Percentiles rank a stretch among this genome's conserved stretches.
phyloP scores from a whole-genome alignment of 2,888 invertebrate species.

The Willowsia nigromaculata region DNA sequence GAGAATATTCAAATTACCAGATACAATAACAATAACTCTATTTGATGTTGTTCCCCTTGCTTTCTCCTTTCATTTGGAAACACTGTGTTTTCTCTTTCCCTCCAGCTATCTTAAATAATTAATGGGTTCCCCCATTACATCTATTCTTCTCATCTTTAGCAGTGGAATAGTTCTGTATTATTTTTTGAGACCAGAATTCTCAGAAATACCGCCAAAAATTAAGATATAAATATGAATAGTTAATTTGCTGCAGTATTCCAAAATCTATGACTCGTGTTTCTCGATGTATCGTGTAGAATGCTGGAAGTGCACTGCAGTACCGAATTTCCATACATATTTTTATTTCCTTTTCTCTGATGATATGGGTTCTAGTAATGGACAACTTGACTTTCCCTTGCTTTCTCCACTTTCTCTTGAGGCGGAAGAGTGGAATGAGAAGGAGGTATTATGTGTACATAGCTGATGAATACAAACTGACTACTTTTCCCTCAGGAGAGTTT shows the following conservation, averaged over 20 bases:
- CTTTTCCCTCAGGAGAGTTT: constrained; percentile 55
- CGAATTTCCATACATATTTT: too few species aligned
- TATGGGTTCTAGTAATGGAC: constrained; percentile 13
- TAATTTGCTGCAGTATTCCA: too few species aligned
- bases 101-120: constrained; percentile 39
- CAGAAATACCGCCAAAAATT: too few species aligned
- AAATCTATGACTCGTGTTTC: too few species aligned
- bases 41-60: not conserved
- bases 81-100: too few species aligned
- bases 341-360: not conserved
- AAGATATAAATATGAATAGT: too few species aligned
- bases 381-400: constrained; percentile 56
- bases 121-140: constrained; percentile 24
- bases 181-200: too few species aligned
- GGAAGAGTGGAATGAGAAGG: not conserved
- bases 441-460: not conserved
- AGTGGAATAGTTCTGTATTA: too few species aligned
- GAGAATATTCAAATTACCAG: too few species aligned
- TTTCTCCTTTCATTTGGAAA: too few species aligned
- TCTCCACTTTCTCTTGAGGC: not conserved
- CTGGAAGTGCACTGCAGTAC: too few species aligned
- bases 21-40: not conserved
- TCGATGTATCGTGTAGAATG: too few species aligned
- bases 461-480: constrained; percentile 60
- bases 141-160: not conserved